Evolutionary conservation across 2,888 invertebrate species (phyloP).

Genomic region (Acanthoscelides obtectus): DNA sequence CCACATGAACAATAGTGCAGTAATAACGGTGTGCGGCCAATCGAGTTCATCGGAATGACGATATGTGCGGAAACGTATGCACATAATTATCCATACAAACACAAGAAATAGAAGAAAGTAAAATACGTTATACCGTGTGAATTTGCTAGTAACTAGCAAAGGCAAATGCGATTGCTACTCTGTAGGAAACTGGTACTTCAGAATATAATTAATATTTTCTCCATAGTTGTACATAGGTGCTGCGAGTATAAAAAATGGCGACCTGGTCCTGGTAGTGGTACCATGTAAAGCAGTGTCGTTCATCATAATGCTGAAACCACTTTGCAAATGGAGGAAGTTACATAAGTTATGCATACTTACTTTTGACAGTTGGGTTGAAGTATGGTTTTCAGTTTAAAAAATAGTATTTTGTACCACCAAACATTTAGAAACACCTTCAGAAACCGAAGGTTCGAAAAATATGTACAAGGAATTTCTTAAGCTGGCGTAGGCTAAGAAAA

Average conservation of each 20-base stretch:
- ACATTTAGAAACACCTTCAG: no score
- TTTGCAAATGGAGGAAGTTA: no score
- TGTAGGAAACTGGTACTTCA: neutral
- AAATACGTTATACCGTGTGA: neutral
- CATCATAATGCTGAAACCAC: no score
- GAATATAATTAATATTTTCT: neutral
- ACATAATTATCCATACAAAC: neutral
- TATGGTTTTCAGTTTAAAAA: no score
- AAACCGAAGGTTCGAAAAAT: no score
- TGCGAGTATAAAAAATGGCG: neutral
- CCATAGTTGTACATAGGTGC: neutral
- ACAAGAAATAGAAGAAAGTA: neutral
- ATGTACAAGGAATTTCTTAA: no score
- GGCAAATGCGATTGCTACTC: neutral
- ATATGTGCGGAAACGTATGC: neutral
- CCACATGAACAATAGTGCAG: no score
- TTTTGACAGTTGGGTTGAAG: no score
- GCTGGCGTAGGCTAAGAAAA: no score
- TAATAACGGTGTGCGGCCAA: neutral
- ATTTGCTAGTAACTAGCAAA: neutral
- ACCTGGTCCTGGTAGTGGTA: neutral
- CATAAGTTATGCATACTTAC: no score
- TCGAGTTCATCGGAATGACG: neutral
- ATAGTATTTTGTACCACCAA: no score
- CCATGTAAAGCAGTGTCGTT: no score